Conservation (phyloP, 2,797 vertebrate genomes). For the Pseudotriccus pelzelni region DNA sequence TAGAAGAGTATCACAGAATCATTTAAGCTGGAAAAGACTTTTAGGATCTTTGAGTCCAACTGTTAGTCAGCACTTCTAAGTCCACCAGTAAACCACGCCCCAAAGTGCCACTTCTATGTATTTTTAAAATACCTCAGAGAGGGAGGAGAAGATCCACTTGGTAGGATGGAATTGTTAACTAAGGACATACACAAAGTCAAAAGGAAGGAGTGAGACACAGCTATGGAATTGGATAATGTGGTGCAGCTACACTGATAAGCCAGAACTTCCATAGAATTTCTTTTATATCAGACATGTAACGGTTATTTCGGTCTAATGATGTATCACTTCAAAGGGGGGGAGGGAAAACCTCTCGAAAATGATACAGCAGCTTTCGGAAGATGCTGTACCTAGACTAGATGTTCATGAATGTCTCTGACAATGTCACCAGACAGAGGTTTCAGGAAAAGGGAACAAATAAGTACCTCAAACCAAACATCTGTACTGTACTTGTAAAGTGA, state of each 20-base stretch:
- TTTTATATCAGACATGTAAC: neutral
- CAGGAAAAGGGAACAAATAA: neutral
- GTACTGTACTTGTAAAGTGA: neutral
- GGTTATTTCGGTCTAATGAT: neutral
- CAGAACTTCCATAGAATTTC: neutral
- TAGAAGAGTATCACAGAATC: neutral
- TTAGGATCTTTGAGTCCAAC: neutral
- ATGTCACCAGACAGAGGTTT: neutral
- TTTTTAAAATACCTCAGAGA: neutral
- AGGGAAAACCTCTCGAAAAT: neutral
- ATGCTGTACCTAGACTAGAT: neutral
- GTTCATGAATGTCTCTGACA: neutral
- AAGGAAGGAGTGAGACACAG: neutral
- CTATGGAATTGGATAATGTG: neutral
- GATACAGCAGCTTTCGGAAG: neutral
- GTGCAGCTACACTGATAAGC: neutral
- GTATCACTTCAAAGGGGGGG: neutral
- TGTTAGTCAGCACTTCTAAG: neutral
- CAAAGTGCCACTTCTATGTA: neutral
- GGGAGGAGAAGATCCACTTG: neutral
- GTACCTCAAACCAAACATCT: neutral
- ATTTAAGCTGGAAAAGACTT: neutral
- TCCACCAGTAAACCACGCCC: neutral
- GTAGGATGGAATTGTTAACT: neutral
- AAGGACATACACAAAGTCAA: neutral